Evolutionary conservation across 1,140 invertebrate genomes (phyloP), one percentile per base, ranked within the genome.

Genomic region (Tetramorium parvispinum): DNA sequence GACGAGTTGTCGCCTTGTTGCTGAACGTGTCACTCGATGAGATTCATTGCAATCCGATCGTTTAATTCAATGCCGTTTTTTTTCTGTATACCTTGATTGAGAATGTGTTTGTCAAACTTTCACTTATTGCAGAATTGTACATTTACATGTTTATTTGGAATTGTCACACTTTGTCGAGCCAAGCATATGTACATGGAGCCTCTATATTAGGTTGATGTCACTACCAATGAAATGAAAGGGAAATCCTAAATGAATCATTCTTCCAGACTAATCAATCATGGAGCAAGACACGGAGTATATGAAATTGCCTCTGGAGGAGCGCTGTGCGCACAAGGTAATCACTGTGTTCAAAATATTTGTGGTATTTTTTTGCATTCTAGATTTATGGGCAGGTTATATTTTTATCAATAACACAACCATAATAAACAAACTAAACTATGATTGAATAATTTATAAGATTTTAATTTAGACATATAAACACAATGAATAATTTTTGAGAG

Each of bases 211-310:
- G 18, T 76, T 51, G 7, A 43, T 18, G 18, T 40, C 21, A 49
- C 27, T 55, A 46, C 24, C n/a, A 4, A 27, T 3, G 32, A 49
- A 27, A 49, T 0, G 3, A 37, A 49, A 65, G 32, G 21, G 43
- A 88, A 24, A 59, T 55, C n/a, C 37, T 13, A 57, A 46, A 40
- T 73, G 40, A 71, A 4, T 88, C 8, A 68, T 83, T 49, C 49
- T 61, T 77, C 2, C 16, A 88, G 87, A 18, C 27, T 88, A 61
- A 81, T 85, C 87, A 92, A 92, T 73, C 68, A 98, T 98, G 97
- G 97, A 98, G 91, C 97, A 98, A 93, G 98, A 99, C 92, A 97
- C 97, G 85, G 98, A 99, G 95, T 99, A 98, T 95, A 97, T 97
- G 90, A 99, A 99, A 94, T 95, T 99, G 82, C 97, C 98, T 3